Conservation (phyloP, 2,888 invertebrate genomes). For the Brachylomia viminalis region DNA sequence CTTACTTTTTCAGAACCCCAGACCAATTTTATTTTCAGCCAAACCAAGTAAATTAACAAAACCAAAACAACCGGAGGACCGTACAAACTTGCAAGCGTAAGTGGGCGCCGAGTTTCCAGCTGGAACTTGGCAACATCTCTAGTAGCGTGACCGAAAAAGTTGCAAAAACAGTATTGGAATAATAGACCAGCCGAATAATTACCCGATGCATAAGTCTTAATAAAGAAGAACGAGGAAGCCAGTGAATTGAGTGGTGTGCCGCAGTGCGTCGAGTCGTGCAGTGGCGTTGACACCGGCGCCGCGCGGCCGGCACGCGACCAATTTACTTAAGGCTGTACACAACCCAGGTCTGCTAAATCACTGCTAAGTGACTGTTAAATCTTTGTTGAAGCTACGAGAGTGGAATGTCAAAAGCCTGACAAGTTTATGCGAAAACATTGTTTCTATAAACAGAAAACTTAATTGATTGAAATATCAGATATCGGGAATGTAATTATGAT, state of each 20-base stretch:
- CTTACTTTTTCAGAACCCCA: conserved; percentile 20
- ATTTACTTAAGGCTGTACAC: conserved; percentile 78
- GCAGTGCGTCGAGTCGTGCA: conserved; percentile 84
- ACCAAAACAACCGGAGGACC: conserved; percentile 29
- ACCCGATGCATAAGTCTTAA: conserved; percentile 66
- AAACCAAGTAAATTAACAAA: conserved; percentile 41
- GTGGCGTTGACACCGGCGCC: conserved; percentile 85
- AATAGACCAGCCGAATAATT: conserved; percentile 57
- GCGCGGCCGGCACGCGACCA: conserved; percentile 84
- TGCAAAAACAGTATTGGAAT: conserved; percentile 47
- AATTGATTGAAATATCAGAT: conserved; percentile 30
- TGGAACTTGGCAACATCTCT: conserved; percentile 50
- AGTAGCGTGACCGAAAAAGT: conserved; percentile 50
- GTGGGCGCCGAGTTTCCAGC: conserved; percentile 51
- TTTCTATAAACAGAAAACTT: conserved; percentile 13
- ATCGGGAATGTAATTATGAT: conserved; percentile 34
- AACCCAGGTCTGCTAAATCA: conserved; percentile 61
- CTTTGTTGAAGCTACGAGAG: conserved; percentile 37
- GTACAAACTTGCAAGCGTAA: conserved; percentile 41
- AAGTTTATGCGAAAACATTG: conserved; percentile 34
- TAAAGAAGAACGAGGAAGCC: conserved; percentile 68
- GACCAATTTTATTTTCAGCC: conserved; percentile 50
- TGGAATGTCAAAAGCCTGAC: conserved; percentile 18
- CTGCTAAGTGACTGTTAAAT: conserved; percentile 62
- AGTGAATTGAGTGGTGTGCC: conserved; percentile 74